These are phyloP conservation scores for Pseudomyrmex dendroicus DNA, from an alignment of 1,140 invertebrate species.

Conservation along the genomic window DNA sequence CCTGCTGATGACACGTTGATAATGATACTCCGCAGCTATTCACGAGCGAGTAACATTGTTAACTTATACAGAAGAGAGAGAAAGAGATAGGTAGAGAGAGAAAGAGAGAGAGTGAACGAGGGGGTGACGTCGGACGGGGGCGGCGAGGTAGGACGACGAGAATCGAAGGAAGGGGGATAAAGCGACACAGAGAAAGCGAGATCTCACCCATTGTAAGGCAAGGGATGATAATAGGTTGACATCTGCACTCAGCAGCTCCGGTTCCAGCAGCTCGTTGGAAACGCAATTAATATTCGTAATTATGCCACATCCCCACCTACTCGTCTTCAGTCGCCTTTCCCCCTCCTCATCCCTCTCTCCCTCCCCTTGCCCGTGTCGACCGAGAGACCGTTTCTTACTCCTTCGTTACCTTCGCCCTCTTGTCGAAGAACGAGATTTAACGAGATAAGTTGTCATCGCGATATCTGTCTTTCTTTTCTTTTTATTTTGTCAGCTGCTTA, in stretches of 20 bases:
- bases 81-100: no score
- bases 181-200: conserved; percentile 75
- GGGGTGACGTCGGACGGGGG: conserved; percentile 12
- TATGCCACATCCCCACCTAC: conserved; percentile 77
- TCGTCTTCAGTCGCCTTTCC: conserved; percentile 56
- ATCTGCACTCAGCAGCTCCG: conserved; percentile 84
- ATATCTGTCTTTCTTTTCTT: conserved; percentile 58
- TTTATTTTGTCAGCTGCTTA: conserved; percentile 20
- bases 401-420: conserved; percentile 64
- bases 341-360: background rate
- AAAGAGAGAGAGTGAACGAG: no score
- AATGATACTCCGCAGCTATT: conserved; percentile 83
- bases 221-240: conserved; percentile 85
- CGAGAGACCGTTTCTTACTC: conserved; percentile 56
- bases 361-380: conserved; percentile 2
- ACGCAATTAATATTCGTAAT: conserved; percentile 85
- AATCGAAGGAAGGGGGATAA: conserved; percentile 55
- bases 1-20: conserved; percentile 82
- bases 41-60: conserved; percentile 84
- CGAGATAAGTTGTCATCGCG: conserved; percentile 73
- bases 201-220: conserved; percentile 80
- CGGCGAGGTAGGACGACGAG: conserved; percentile 33
- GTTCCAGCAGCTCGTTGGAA: conserved; percentile 80
- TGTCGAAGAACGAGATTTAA: conserved; percentile 76
- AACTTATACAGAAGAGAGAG: conserved; percentile 82